phyloP scores from a whole-genome alignment of 2,888 invertebrate genomes.

The Incurvaria masculella region DNA sequence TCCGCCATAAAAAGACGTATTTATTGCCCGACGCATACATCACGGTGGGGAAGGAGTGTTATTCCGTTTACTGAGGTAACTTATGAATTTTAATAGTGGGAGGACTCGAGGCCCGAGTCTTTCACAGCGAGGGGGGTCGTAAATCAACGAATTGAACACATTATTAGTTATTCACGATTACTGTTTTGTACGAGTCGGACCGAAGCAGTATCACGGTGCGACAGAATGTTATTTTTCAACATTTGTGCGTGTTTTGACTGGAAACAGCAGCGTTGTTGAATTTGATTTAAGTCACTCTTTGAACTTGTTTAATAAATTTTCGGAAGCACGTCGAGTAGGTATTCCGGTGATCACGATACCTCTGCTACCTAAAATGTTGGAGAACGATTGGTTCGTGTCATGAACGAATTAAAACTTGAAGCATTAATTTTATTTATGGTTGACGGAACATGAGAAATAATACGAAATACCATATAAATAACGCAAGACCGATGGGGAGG shows the following conservation, averaged over 20 bases:
- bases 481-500: too few relatives aligned
- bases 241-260: not conserved
- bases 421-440: not conserved
- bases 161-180: constrained; percentile 24
- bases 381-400: not conserved
- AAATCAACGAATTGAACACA: constrained; percentile 42
- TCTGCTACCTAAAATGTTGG: not conserved
- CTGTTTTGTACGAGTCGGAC: constrained; percentile 28
- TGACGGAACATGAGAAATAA: not conserved
- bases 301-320: not conserved
- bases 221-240: constrained; percentile 13
- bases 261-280: not conserved
- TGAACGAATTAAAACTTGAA: not conserved
- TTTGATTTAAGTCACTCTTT: not conserved
- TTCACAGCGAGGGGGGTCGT: constrained; percentile 34
- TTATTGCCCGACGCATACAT: constrained; percentile 37
- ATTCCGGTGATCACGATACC: not conserved
- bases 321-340: not conserved
- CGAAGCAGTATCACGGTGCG: constrained; percentile 30
- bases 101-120: constrained; percentile 25
- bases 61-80: constrained; percentile 24
- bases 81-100: constrained; percentile 37
- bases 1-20: constrained; percentile 35
- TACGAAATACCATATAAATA: too few relatives aligned
- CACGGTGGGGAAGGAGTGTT: constrained; percentile 26